Percentiles rank a stretch among this genome's conserved stretches.
phyloP scores from a whole-genome alignment of 2,888 invertebrate genomes.

The Cheilosia grossa region DNA sequence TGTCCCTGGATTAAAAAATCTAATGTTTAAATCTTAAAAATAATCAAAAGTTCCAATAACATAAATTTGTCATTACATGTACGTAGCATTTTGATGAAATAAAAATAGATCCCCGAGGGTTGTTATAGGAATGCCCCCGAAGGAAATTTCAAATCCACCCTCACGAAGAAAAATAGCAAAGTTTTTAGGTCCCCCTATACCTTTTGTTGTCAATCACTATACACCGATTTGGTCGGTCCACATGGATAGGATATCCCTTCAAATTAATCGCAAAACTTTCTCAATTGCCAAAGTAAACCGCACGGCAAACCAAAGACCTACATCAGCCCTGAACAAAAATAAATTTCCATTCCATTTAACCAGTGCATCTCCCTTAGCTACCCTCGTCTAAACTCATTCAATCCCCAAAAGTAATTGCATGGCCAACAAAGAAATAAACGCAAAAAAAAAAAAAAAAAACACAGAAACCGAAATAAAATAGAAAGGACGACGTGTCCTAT shows the following conservation, averaged over 20 bases:
- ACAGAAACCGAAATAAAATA: not conserved
- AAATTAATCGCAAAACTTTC: slow-evolving; percentile 44
- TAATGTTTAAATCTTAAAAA: too few relatives aligned
- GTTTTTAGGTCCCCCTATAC: not conserved
- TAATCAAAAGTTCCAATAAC: too few relatives aligned
- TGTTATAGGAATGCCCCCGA: too few relatives aligned
- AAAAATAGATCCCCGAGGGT: too few relatives aligned
- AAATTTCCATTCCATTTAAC: slow-evolving; percentile 60
- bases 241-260: slow-evolving; percentile 24
- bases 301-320: slow-evolving; percentile 20
- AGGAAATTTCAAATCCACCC: too few relatives aligned
- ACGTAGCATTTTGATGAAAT: too few relatives aligned
- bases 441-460: slow-evolving; percentile 24
- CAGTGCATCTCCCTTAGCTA: slow-evolving; percentile 51
- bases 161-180: slow-evolving; percentile 15
- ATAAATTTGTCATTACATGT: too few relatives aligned
- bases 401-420: slow-evolving; percentile 70
- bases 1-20: too few relatives aligned
- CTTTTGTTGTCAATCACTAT: slow-evolving; percentile 9
- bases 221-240: slow-evolving; percentile 21
- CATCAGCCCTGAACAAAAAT: slow-evolving; percentile 50
- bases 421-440: slow-evolving; percentile 52
- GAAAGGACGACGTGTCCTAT: slow-evolving; percentile 51
- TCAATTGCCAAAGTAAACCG: slow-evolving; percentile 19
- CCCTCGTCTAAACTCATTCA: slow-evolving; percentile 57